Conservation (phyloP, 2,888 invertebrate genomes). For the Bimastos eiseni region DNA sequence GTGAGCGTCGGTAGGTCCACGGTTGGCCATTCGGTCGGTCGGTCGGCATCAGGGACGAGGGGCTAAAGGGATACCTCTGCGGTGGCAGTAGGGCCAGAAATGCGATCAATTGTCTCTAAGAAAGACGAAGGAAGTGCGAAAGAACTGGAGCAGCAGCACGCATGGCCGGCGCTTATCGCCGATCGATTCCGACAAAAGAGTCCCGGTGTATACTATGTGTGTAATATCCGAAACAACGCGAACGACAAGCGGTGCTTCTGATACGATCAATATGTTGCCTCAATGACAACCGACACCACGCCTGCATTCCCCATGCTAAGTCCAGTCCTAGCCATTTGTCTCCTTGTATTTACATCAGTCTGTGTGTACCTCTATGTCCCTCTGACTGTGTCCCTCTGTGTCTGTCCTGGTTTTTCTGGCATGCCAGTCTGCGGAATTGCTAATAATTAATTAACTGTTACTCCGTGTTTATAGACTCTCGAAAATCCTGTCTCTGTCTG, state of each 20-base stretch:
- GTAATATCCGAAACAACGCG: constrained; percentile 5
- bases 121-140: background rate
- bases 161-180: background rate
- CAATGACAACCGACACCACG: constrained; percentile 13
- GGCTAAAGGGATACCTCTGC: background rate
- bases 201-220: background rate
- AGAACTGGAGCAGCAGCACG: background rate
- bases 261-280: constrained; percentile 6
- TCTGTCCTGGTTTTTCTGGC: background rate
- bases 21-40: no score
- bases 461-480: background rate
- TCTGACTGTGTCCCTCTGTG: background rate
- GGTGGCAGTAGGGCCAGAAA: background rate
- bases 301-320: background rate
- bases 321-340: no score
- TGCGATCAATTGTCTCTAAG: background rate
- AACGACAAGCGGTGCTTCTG: background rate
- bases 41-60: no score
- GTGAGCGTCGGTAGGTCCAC: no score
- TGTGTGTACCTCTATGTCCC: background rate
- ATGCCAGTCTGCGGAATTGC: background rate
- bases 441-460: background rate
- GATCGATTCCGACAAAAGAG: background rate
- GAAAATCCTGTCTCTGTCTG: background rate
- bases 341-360: background rate